phyloP scores from a whole-genome alignment of 2,797 vertebrate genomes.

The Dicrostonyx torquatus region DNA sequence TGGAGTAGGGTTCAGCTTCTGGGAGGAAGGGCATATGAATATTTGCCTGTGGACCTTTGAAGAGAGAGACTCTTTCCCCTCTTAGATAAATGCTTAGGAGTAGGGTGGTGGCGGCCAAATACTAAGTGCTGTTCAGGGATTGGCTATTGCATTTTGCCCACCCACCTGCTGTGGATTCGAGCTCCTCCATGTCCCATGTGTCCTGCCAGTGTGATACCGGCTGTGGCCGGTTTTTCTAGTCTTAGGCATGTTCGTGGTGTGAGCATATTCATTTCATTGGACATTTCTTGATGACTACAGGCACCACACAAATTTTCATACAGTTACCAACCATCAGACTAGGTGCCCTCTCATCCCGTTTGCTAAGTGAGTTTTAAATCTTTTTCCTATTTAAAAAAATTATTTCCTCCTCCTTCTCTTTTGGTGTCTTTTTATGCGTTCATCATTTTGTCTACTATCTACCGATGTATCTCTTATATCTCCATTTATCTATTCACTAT shows the following conservation, averaged over 20 bases:
- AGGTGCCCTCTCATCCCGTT: neutral
- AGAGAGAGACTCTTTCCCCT: neutral
- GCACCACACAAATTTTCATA: neutral
- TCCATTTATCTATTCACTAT: neutral
- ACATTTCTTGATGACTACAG: neutral
- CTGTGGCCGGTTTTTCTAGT: neutral
- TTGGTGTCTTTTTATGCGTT: neutral
- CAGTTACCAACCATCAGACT: too few species aligned
- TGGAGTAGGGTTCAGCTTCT: neutral
- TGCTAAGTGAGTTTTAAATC: neutral
- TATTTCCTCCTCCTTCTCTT: neutral
- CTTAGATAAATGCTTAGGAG: neutral
- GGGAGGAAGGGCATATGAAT: neutral
- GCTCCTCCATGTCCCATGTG: neutral
- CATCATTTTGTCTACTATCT: neutral
- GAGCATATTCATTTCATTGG: accelerated
- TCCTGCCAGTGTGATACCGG: neutral
- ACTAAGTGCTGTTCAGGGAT: neutral
- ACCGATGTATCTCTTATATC: neutral
- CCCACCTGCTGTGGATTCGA: neutral
- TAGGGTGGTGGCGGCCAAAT: neutral
- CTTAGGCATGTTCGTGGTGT: too few species aligned
- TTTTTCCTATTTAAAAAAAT: neutral
- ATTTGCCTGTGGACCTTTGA: neutral
- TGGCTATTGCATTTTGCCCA: neutral